These are phyloP conservation scores for Naja naja DNA, from an alignment of 2,113 vertebrate genomes.

Conservation along the genomic window DNA sequence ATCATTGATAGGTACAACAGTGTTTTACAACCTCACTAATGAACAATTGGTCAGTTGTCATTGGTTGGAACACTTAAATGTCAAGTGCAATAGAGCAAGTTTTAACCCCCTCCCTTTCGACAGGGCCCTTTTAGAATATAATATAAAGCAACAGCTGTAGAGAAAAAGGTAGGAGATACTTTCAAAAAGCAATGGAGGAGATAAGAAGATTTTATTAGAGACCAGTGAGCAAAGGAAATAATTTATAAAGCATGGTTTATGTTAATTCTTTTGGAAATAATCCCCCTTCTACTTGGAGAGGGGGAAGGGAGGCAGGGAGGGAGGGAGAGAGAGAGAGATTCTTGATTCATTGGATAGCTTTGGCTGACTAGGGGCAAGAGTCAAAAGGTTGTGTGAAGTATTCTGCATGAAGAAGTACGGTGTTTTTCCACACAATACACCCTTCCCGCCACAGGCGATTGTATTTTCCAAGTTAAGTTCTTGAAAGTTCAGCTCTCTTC, in stretches of 20 bases:
- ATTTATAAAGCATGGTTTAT: constrained; percentile 12
- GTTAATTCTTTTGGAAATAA: constrained; percentile 21
- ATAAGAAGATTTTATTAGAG: constrained; percentile 22
- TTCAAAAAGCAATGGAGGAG: background rate
- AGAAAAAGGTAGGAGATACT: background rate
- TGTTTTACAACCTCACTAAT: constrained; percentile 60
- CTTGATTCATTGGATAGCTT: background rate
- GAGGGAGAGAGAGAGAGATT: background rate
- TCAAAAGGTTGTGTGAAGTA: background rate
- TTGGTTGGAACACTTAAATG: constrained; percentile 46
- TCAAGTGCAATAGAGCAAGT: constrained; percentile 22
- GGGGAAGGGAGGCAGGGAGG: too few species aligned
- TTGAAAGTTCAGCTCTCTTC: background rate
- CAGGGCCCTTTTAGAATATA: constrained; percentile 11
- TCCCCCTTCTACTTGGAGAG: background rate
- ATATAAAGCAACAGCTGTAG: constrained; percentile 21
- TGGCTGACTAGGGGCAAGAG: background rate
- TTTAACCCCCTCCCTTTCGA: background rate
- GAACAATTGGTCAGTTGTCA: constrained; percentile 54
- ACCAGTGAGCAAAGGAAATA: constrained; percentile 26
- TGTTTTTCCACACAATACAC: background rate
- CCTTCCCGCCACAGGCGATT: background rate
- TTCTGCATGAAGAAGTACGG: background rate
- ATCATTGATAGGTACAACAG: constrained; percentile 41
- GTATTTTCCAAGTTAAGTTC: background rate